These are phyloP conservation scores for Andrena marginata DNA, from an alignment of 2,888 invertebrate species.

Conservation along the genomic window DNA sequence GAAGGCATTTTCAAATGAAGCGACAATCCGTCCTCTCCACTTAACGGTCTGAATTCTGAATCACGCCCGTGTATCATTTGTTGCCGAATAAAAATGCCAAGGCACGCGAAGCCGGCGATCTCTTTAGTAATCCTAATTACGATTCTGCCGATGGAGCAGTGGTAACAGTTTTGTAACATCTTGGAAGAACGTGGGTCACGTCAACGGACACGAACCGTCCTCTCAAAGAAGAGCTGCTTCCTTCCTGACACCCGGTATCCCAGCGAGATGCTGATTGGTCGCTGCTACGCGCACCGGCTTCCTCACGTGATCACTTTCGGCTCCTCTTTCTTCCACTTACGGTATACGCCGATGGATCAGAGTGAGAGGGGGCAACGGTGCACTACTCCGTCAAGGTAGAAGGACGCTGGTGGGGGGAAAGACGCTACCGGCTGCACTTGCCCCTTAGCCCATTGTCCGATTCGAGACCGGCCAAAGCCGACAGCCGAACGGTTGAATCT, in stretches of 20 bases:
- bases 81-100: background rate
- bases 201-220: slow-evolving; percentile 21
- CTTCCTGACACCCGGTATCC: slow-evolving; percentile 73
- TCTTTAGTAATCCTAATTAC: background rate
- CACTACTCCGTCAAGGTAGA: slow-evolving; percentile 17
- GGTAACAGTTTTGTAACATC: slow-evolving; percentile 4
- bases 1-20: slow-evolving; percentile 4
- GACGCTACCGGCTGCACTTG: slow-evolving; percentile 80
- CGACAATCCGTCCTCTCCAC: no score
- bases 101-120: background rate
- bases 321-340: slow-evolving; percentile 52
- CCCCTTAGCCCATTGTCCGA: slow-evolving; percentile 79
- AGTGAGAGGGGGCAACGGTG: slow-evolving; percentile 46
- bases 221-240: slow-evolving; percentile 52
- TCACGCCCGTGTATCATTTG: no score
- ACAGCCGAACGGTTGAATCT: slow-evolving; percentile 45
- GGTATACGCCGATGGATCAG: background rate
- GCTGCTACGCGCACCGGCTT: slow-evolving; percentile 71
- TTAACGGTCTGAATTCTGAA: no score
- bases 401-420: slow-evolving; percentile 38
- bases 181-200: slow-evolving; percentile 13
- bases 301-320: slow-evolving; percentile 75
- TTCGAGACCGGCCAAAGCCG: slow-evolving; percentile 63
- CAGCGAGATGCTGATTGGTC: slow-evolving; percentile 69
- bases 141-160: background rate